phyloP scores from a whole-genome alignment of 1,140 invertebrate species.

The Lepidurus arcticus region DNA sequence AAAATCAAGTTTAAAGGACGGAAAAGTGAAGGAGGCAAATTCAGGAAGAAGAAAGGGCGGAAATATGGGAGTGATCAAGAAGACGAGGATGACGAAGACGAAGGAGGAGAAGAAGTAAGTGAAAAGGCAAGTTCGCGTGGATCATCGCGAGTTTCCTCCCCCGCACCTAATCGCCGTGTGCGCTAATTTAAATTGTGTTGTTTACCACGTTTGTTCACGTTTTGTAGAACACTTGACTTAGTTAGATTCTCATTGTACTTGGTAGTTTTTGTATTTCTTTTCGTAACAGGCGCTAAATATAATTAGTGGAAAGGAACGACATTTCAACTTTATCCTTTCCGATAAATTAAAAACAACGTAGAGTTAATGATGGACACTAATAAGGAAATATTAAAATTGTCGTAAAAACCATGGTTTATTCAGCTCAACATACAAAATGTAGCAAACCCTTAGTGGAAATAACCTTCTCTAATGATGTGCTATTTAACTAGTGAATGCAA shows the following conservation, averaged over 20 bases:
- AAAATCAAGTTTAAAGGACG: constrained; percentile 37
- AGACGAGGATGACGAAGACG: constrained; percentile 34
- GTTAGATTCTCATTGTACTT: neutral
- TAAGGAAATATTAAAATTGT: neutral
- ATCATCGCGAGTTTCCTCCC: constrained; percentile 39
- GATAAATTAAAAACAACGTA: too few relatives aligned
- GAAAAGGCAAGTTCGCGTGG: constrained; percentile 39
- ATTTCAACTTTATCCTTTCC: neutral
- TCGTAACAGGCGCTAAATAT: constrained; percentile 5
- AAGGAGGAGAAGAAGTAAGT: constrained; percentile 36
- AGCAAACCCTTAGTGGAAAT: neutral
- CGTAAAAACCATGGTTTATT: neutral
- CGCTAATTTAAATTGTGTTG: constrained; percentile 23
- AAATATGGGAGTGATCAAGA: constrained; percentile 34
- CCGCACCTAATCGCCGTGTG: constrained; percentile 36
- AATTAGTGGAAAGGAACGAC: neutral
- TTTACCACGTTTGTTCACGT: constrained; percentile 8
- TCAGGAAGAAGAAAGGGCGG: constrained; percentile 27
- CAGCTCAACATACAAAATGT: neutral
- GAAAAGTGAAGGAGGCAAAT: constrained; percentile 20
- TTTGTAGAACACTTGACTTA: neutral
- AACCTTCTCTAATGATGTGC: constrained; percentile 13
- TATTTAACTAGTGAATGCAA: constrained; percentile 22
- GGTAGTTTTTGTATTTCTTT: constrained; percentile 22
- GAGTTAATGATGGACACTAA: too few relatives aligned